Percentiles rank a stretch among this genome's conserved stretches.
Conservation (phyloP, 1,140 invertebrate species). For the Aricia agestis region DNA sequence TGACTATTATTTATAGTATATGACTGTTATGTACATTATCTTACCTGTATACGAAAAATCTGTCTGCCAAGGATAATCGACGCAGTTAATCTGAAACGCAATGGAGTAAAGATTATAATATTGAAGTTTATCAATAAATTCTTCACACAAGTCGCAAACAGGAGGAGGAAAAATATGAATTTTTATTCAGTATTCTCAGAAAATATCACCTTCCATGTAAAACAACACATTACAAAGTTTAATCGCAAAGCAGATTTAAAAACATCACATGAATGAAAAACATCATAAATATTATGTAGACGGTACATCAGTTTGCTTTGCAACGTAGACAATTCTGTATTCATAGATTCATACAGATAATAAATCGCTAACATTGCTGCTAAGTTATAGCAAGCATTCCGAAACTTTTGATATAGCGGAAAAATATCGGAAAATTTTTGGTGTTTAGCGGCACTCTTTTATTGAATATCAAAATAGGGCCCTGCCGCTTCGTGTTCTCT, state of each 20-base stretch:
- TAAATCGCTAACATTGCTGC: neutral
- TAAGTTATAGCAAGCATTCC: too few relatives aligned
- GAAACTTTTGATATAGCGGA: too few relatives aligned
- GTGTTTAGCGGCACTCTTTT: neutral
- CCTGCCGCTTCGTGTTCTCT: too few relatives aligned
- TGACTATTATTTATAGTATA: too few relatives aligned
- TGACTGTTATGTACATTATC: neutral
- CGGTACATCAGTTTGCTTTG: neutral
- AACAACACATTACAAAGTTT: neutral
- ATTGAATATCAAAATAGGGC: too few relatives aligned
- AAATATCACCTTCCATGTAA: neutral
- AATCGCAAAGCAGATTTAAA: neutral
- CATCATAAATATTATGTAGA: neutral
- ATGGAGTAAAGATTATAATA: slow-evolving; percentile 12
- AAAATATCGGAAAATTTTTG: neutral
- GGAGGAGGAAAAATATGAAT: neutral
- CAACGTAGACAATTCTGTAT: neutral
- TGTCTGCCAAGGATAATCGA: slow-evolving; percentile 38
- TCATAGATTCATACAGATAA: neutral
- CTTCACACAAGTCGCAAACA: neutral
- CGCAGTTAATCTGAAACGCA: slow-evolving; percentile 57
- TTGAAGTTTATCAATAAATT: too few relatives aligned
- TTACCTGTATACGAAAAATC: neutral
- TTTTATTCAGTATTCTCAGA: neutral
- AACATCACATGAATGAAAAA: neutral